Base-by-base conservation (phyloP, 2,797 vertebrate species). In the Rhinoraja longicauda region DNA sequence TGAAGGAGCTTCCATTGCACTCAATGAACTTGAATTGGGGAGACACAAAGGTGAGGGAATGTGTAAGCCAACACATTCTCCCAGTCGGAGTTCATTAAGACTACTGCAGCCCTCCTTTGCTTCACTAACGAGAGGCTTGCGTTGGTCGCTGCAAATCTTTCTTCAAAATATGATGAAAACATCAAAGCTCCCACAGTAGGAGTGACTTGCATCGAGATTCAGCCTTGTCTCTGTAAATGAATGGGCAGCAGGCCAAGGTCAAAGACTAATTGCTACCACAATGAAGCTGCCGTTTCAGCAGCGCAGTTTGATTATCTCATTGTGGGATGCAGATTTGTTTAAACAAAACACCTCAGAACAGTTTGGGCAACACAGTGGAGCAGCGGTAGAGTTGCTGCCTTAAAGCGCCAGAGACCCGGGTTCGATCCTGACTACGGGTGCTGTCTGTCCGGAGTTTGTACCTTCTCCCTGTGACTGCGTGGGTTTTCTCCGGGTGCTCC, bases 111-210 rank as follows among this genome's bases (percentile, higher is more conserved):
- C 84, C 3, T 10, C 39, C 17, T 62, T 88, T n/a, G 0, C 13
- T 86, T 62, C 82, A 15, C 13, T n/a, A 62, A n/a, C 19, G 29
- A 86, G 29, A 86, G 29, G 84, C 84, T 19, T 8, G n/a, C 6
- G 59, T 59, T 88, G 29, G 1, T 62, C 21, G 62, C 4, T 86
- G 32, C 64, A 67, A 36, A 88, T 36, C 67, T 88, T 62, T 21
- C n/a, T 3, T 67, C n/a, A 8, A 67, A 64, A 32, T 88, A n/a
- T 36, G 84, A 88, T 88, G 15, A 67, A 88, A 64, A 36, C 8
- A 62, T 88, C 81, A 84, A 59, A 59, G 53, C 81, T 67, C 21
- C 67, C 84, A 67, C 84, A 67, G n/a, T 67, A 88, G 84, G 84
- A 67, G 59, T 62, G 57, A 62, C 62, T 86, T 64, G 59, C 82